Percentiles rank a stretch among this genome's conserved stretches.
Evolutionary conservation across 2,113 vertebrate species (phyloP).

Genomic region (Brachyistius frenatus): DNA sequence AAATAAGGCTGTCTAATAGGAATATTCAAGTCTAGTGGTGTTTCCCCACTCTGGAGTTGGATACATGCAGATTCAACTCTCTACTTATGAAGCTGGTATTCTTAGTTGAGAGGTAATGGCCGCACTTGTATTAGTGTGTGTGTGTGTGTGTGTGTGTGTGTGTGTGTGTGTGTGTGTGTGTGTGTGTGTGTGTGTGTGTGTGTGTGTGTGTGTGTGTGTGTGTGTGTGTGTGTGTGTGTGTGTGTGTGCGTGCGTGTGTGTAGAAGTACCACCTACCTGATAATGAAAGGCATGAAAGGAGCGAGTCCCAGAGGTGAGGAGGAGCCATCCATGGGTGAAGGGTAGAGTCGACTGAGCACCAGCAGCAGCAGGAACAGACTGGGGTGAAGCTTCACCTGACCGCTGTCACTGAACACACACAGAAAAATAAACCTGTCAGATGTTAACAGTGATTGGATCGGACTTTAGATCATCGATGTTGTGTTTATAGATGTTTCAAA

Average conservation of each 20-base stretch:
- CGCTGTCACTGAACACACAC: constrained; percentile 77
- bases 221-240: too few species aligned
- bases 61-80: too few species aligned
- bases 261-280: constrained; percentile 85
- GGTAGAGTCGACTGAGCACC: constrained; percentile 93
- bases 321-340: constrained; percentile 95
- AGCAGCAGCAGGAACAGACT: constrained; percentile 93
- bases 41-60: too few species aligned
- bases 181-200: too few species aligned
- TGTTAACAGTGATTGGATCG: background rate
- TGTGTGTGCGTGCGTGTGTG: background rate
- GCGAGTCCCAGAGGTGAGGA: constrained; percentile 90
- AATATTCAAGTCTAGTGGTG: too few species aligned
- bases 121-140: too few species aligned
- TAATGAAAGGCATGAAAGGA: constrained; percentile 91
- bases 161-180: background rate
- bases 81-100: too few species aligned
- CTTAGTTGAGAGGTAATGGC: too few species aligned
- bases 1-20: too few species aligned
- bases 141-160: background rate
- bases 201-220: background rate
- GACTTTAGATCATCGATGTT: too few species aligned
- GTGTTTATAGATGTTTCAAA: too few species aligned
- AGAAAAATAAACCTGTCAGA: constrained; percentile 29
- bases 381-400: constrained; percentile 88